Conservation (phyloP, 2,113 vertebrate species). For the Centropus unirufus region DNA sequence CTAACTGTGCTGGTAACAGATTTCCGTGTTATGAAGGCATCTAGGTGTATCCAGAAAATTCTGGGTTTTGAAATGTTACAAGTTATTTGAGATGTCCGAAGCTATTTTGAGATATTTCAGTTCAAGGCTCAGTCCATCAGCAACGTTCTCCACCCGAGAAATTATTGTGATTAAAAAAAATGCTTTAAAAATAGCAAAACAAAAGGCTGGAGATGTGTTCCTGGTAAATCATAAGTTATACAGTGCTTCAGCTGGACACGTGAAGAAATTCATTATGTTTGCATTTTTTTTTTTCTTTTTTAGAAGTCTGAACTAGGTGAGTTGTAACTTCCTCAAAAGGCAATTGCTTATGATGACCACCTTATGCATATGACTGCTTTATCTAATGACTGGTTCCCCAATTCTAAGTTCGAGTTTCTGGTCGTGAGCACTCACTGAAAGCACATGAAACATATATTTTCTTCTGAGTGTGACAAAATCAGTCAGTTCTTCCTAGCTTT, state of each 20-base stretch:
- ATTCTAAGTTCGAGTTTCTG: not conserved
- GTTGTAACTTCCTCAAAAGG: not conserved
- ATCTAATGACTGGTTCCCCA: no score
- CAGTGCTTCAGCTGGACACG: no score
- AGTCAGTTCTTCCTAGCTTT: not conserved
- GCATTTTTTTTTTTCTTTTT: no score
- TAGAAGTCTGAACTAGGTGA: not conserved
- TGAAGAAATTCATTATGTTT: not conserved
- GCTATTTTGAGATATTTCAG: not conserved
- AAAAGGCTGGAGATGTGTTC: not conserved
- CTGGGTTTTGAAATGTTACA: not conserved
- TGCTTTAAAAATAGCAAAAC: accelerated
- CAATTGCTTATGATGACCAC: not conserved
- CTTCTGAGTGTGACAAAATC: not conserved
- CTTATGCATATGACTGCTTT: not conserved
- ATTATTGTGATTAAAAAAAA: not conserved
- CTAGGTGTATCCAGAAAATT: not conserved
- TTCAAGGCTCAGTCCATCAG: not conserved
- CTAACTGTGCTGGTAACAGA: not conserved
- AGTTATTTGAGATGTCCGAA: not conserved
- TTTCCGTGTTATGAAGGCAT: not conserved
- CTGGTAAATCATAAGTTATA: no score
- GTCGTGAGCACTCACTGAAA: not conserved
- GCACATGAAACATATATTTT: not conserved
- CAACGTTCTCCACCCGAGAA: not conserved